Base-by-base conservation (phyloP, 2,113 vertebrate genomes). In the Cyprinodon variegatus region DNA sequence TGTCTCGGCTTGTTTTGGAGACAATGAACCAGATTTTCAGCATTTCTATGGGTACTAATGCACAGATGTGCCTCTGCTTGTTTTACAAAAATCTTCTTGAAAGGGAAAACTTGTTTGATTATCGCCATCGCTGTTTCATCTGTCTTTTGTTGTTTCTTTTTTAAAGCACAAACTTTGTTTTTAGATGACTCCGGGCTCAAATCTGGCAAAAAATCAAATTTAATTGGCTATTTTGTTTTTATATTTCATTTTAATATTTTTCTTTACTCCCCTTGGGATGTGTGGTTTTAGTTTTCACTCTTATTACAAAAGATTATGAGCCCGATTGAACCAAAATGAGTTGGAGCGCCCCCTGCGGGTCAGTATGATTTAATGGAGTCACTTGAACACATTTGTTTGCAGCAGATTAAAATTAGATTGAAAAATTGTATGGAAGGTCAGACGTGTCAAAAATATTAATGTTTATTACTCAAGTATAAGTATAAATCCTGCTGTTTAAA, bases 1-100 rank as follows among this genome's bases (percentile, higher is more conserved):
- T 70, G 76, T 76, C 72, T 83, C 79, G 60, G 61, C 86, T 84
- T 68, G 83, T 77, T 61, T 83, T 71, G 67, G 29, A 83, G 41
- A 7, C 36, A 11, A 14, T 29, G 68, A 83, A 60, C 81, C 63
- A 68, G 29, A 62, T 14, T 37, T 41, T 71, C 3, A 12, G 29
- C 66, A 38, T 87, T 87, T 39, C 59, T 68, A 22, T 45, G 37
- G 62, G 74, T 64, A 68, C 65, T 61, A 60, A 36, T 39, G n/a
- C 71, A 67, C 65, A 70, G 60, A 15, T 0, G 61, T 37, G 40
- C 66, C 22, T 73, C 38, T 61, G 53, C 59, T 13, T 63, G 6
- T 71, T 75, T 61, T 39, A 61, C 13, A 7, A 11, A 41, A 71
- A 60, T 68, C 40, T 61, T 39, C 37, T 11, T 20, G 22, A 80